Evolutionary conservation across 2,888 invertebrate species (phyloP), one percentile per base, ranked within the genome.

Genomic region (Lasioglossum marginatum): DNA sequence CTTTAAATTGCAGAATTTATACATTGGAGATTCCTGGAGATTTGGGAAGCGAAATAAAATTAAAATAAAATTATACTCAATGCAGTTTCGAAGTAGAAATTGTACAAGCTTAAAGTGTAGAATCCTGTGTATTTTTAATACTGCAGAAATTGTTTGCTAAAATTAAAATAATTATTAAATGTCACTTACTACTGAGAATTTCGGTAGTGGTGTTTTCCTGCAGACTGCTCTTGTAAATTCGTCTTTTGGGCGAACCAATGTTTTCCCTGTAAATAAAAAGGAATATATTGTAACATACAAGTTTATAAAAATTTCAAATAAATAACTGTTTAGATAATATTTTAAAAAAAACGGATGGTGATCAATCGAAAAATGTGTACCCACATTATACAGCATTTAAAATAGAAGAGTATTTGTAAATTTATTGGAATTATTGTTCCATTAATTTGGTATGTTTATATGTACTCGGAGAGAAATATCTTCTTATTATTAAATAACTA

Each of bases 201-300:
- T 96, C 96, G 85, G 95, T 95, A 19, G 95, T 95, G 10, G 95
- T 95, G 91, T 95, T 96, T 87, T 95, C 95, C 87, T 96, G 96
- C 52, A 96, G 94, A 57, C 95, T 95, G 86, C 95, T 95, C 87
- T 94, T 95, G 89, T 95, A 95, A 80, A 95, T 94, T 87, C 95
- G 93, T 91, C 96, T 94, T 92, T 96, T 96, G 16, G 97, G 97
- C 76, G 97, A 97, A 93, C 96, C 96, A 92, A 96, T 96, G 92
- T 96, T 96, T 95, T 97, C 97, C 94, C 97, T 97, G 96, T 82
- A 95, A 96, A 66, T 95, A 94, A 95, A 95, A 93, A 85, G 0
- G 31, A 45, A 52, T 14, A 34, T 1, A 14, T 34, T 68, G 45
- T n/a, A n/a, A n/a, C n/a, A n/a, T n/a, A n/a, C n/a, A n/a, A n/a